phyloP scores from a whole-genome alignment of 1,140 invertebrate species.

The Drosophila nigrodunni region DNA sequence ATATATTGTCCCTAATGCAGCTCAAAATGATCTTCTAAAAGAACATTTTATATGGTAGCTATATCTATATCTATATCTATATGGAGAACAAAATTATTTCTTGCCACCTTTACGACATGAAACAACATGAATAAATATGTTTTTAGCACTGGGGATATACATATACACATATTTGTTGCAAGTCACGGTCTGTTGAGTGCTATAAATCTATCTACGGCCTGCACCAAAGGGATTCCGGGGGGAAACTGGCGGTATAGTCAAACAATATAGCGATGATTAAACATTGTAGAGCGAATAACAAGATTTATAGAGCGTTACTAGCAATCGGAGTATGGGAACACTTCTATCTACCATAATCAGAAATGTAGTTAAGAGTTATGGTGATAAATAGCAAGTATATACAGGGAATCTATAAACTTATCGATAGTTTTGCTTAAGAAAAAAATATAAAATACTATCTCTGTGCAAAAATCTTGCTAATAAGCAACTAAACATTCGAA shows the following conservation, averaged over 20 bases:
- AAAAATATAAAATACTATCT: too few relatives aligned
- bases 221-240: background rate
- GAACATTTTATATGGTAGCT: constrained; percentile 7
- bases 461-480: too few relatives aligned
- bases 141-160: constrained; percentile 8
- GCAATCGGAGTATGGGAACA: background rate
- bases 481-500: too few relatives aligned
- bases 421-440: too few relatives aligned
- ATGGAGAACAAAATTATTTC: constrained; percentile 17
- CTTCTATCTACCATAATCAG: background rate
- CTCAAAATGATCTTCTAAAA: constrained; percentile 7
- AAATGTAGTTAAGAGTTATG: too few relatives aligned
- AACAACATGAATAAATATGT: constrained; percentile 43
- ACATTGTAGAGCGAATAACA: background rate
- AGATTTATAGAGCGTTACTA: constrained; percentile 7
- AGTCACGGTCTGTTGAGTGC: constrained; percentile 21
- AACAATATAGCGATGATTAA: background rate
- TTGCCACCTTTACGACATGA: constrained; percentile 46
- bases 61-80: constrained; percentile 1
- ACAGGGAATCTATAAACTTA: too few relatives aligned
- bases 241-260: background rate
- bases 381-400: too few relatives aligned
- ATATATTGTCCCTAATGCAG: constrained; percentile 39
- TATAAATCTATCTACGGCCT: constrained; percentile 36
- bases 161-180: constrained; percentile 37